Percentiles rank a stretch among this genome's conserved stretches.
phyloP scores from a whole-genome alignment of 2,888 invertebrate species.

The Eupithecia inturbata region DNA sequence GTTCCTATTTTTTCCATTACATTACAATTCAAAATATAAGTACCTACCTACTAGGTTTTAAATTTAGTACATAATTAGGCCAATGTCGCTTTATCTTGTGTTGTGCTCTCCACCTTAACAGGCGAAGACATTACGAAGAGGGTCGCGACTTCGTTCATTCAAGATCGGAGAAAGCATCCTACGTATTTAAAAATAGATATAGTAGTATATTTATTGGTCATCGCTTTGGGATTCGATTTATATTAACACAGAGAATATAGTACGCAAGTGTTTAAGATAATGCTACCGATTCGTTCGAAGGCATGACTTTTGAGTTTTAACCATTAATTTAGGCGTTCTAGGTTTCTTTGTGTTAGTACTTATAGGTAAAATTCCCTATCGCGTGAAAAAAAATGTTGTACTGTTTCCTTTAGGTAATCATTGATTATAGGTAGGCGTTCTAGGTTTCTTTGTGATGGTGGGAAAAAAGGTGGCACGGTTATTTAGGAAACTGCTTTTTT shows the following conservation, averaged over 20 bases:
- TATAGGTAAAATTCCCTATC: too few species aligned
- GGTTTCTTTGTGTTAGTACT: neutral
- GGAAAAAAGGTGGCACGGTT: too few species aligned
- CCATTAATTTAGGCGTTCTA: neutral
- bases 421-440: too few species aligned
- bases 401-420: too few species aligned
- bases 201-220: conserved; percentile 79
- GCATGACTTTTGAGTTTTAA: conserved; percentile 25
- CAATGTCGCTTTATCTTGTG: conserved; percentile 47
- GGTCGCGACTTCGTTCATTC: conserved; percentile 80
- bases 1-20: neutral
- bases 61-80: neutral
- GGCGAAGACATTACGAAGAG: conserved; percentile 76
- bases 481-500: too few species aligned
- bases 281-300: conserved; percentile 60
- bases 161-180: conserved; percentile 81
- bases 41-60: neutral
- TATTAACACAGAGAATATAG: conserved; percentile 78
- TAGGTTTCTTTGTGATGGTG: too few species aligned
- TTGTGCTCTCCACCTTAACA: conserved; percentile 52
- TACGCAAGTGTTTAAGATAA: conserved; percentile 67
- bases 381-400: too few species aligned
- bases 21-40: neutral
- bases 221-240: conserved; percentile 78
- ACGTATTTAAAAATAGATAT: conserved; percentile 82